Evolutionary conservation across 2,888 invertebrate genomes (phyloP).

Genomic region (Dorcus hopei): DNA sequence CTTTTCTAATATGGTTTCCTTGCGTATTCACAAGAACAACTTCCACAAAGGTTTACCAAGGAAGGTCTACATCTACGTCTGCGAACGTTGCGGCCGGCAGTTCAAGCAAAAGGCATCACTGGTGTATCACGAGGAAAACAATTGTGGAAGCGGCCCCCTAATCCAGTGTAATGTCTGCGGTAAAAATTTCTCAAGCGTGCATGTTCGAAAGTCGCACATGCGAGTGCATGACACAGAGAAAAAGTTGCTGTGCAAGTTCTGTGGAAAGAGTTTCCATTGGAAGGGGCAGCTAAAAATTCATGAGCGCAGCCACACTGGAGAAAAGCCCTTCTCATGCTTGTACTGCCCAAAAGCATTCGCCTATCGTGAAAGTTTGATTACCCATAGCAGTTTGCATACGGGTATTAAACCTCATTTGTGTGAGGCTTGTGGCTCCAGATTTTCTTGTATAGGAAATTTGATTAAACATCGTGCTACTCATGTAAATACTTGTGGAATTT

Average conservation of each 20-base stretch:
- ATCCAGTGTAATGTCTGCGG: conserved; percentile 44
- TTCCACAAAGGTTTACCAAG: conserved; percentile 33
- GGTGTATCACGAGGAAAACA: conserved; percentile 48
- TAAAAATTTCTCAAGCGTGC: conserved; percentile 47
- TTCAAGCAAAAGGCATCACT: conserved; percentile 46
- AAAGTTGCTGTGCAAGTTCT: conserved; percentile 39
- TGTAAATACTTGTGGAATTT: conserved; percentile 48
- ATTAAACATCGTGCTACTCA: conserved; percentile 51
- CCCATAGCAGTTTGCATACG: conserved; percentile 50
- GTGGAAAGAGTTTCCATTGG: conserved; percentile 43
- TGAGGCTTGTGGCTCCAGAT: conserved; percentile 49
- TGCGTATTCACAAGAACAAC: conserved; percentile 47
- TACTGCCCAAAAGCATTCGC: conserved; percentile 46
- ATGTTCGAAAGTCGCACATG: conserved; percentile 50
- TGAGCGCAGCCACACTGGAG: conserved; percentile 50
- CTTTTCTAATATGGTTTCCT: conserved; percentile 48
- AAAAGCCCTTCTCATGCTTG: conserved; percentile 52
- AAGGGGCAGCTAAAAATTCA: conserved; percentile 45
- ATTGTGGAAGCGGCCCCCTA: conserved; percentile 43
- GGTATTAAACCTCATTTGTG: conserved; percentile 52
- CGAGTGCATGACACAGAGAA: conserved; percentile 46
- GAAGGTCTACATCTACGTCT: conserved; percentile 39
- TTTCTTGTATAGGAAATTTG: conserved; percentile 52
- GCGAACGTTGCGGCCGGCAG: conserved; percentile 40
- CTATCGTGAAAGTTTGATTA: conserved; percentile 50